Evolutionary conservation across 2,888 invertebrate species (phyloP), one percentile per base, ranked within the genome.

Genomic region (Metellina segmentata): DNA sequence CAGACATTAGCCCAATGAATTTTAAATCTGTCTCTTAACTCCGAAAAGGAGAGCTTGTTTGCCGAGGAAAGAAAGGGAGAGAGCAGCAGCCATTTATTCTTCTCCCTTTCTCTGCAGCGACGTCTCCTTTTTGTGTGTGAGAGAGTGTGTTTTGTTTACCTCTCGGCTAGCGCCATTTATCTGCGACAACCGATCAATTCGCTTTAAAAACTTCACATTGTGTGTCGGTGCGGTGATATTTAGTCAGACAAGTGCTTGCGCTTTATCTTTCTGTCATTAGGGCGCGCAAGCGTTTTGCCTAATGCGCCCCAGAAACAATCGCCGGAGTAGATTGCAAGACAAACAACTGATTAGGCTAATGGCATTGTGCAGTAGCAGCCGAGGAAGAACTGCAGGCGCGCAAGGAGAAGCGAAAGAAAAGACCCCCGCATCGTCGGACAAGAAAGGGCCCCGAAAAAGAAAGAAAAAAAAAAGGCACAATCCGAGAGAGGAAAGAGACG

Each of bases 271-370:
- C 81, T 74, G 81, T 61, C 88, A 88, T 88, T 79, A 88, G 88
- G 20, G 48, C 71, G 83, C 71, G 20, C 49, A 49, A 79, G 53
- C 69, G 71, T 79, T 83, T 72, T 79, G 79, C 79, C 34, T 87
- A 87, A 87, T 87, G 87, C 19, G 87, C 77, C 75, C 61, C 34
- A 34, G 77, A 89, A 81, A 78, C 53, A 70, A 81, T 72, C 71
- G 61, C 81, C 82, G 78, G 51, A 74, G 72, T 49, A 79, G 71
- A 78, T 70, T 52, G 70, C 34, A 78, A 71, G 87, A 79, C 34
- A 87, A 82, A 74, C 83, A 77, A 83, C 89, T 90, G 89, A 90
- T 90, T 90, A 90, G 89, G 69, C 85, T 90, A 90, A 90, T 90
- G 89, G 89, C 83, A 72, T 78, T 89, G 74, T 81, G 70, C 52